Percentiles rank a stretch among this genome's conserved stretches.
phyloP scores from a whole-genome alignment of 2,797 vertebrate genomes.

The Orestias chungarensis region DNA sequence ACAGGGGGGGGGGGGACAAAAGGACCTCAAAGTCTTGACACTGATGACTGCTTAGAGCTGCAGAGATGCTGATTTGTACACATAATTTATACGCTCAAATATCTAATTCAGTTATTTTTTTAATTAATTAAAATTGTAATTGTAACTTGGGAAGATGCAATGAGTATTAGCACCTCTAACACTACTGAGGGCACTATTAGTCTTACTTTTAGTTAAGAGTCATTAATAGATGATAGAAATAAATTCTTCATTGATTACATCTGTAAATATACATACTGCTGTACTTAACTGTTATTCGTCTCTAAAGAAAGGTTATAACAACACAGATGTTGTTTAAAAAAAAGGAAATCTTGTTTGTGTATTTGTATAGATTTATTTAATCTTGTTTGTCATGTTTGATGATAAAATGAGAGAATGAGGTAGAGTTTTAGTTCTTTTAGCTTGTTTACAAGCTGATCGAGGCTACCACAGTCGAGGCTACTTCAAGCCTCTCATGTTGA shows the following conservation, averaged over 20 bases:
- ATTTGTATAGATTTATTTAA: neutral
- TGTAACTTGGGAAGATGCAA: too few species aligned
- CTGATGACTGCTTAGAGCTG: constrained; percentile 23
- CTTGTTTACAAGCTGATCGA: constrained; percentile 22
- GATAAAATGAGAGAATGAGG: neutral
- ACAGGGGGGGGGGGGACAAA: constrained; percentile 64
- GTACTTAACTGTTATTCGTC: neutral
- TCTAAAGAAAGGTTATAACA: neutral
- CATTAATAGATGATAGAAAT: too few species aligned
- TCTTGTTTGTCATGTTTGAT: neutral
- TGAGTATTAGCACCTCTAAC: too few species aligned
- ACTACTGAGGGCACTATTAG: too few species aligned
- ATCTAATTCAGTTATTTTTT: too few species aligned
- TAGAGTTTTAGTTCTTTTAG: neutral
- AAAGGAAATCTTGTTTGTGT: neutral
- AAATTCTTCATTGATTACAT: too few species aligned
- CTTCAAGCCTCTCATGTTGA: constrained; percentile 3
- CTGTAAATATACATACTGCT: neutral
- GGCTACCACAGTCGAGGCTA: constrained; percentile 57
- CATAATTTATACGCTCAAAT: neutral
- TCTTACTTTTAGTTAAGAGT: too few species aligned
- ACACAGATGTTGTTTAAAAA: neutral
- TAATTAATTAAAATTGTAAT: too few species aligned
- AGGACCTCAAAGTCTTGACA: constrained; percentile 58
- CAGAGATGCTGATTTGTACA: neutral